Conservation (phyloP, 2,113 vertebrate species). For the Scytalopus superciliaris region DNA sequence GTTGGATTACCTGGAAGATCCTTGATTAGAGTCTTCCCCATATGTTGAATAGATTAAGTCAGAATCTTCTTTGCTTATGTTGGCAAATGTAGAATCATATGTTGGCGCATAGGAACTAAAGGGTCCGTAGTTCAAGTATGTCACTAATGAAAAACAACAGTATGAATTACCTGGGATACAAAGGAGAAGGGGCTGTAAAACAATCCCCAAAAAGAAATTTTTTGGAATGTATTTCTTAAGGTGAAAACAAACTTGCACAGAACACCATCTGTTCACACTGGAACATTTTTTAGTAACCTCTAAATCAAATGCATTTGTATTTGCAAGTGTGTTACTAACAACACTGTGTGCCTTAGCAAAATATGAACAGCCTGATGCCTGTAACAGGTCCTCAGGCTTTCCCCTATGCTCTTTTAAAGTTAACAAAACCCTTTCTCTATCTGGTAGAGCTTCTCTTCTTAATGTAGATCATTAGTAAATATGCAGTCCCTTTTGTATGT, state of each 20-base stretch:
- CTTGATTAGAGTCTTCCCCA: conserved; percentile 87
- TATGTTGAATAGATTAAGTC: conserved; percentile 91
- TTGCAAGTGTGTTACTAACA: neutral
- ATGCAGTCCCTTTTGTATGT: rapidly evolving
- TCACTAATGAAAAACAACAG: conserved; percentile 75
- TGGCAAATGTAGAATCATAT: conserved; percentile 95
- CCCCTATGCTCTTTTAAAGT: neutral
- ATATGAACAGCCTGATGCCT: neutral
- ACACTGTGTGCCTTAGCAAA: neutral
- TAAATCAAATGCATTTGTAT: neutral
- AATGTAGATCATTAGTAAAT: neutral
- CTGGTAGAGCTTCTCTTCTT: neutral
- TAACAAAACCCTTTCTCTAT: neutral
- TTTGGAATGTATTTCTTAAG: neutral
- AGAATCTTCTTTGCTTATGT: conserved; percentile 94
- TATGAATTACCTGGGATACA: neutral
- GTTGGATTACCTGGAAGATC: conserved; percentile 82
- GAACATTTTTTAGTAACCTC: neutral
- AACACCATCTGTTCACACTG: neutral
- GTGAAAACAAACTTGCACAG: neutral
- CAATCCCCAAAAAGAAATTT: neutral
- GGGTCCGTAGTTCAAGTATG: conserved; percentile 94
- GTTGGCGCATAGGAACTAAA: conserved; percentile 92
- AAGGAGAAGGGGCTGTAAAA: neutral
- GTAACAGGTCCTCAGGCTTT: neutral